Conservation (phyloP, 2,113 vertebrate species). For the Sarotherodon lohbergeri region DNA sequence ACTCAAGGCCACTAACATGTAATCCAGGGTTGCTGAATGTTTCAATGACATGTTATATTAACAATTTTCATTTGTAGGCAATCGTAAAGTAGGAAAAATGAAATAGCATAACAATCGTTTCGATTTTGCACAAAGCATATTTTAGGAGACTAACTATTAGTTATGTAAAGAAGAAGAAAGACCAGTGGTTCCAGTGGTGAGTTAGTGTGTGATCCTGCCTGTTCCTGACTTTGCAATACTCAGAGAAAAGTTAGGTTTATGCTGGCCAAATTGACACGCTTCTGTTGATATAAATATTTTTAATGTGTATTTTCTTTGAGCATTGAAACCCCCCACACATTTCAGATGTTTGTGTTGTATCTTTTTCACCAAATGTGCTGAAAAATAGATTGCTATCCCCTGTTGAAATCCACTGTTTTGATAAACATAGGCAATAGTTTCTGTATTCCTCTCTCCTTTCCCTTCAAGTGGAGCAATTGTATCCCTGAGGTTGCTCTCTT, state of each 20-base stretch:
- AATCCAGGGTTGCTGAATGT: neutral
- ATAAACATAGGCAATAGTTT: slow-evolving; percentile 38
- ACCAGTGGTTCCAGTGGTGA: neutral
- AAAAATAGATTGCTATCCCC: slow-evolving; percentile 35
- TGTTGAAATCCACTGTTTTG: slow-evolving; percentile 40
- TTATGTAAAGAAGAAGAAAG: neutral
- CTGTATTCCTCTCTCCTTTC: neutral
- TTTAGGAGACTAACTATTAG: neutral
- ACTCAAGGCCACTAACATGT: slow-evolving; percentile 7
- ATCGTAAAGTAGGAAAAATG: neutral
- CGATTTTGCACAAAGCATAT: neutral
- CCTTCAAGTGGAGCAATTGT: neutral
- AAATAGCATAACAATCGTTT: neutral
- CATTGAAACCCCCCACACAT: neutral
- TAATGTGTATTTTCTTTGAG: slow-evolving; percentile 10
- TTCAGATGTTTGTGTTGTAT: neutral
- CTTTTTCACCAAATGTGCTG: neutral
- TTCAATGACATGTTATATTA: neutral
- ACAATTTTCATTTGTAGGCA: neutral
- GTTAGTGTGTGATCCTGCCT: neutral
- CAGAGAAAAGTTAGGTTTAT: neutral
- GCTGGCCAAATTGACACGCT: neutral
- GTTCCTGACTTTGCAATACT: neutral
- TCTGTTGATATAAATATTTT: neutral
- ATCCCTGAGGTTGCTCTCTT: slow-evolving; percentile 38